Evolutionary conservation across 2,888 invertebrate species (phyloP).

Genomic region (Pherbina coryleti): DNA sequence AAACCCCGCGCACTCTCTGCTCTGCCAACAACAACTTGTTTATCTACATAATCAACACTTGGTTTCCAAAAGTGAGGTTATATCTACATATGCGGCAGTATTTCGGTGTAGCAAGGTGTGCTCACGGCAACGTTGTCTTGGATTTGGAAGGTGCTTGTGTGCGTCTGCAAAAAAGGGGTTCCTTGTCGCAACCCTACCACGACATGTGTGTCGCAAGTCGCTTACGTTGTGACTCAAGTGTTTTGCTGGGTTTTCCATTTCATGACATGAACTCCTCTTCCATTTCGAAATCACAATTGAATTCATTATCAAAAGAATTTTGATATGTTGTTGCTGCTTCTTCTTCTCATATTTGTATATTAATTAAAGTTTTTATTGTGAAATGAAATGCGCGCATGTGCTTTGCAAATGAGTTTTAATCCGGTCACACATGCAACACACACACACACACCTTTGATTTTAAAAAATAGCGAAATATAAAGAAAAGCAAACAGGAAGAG

Average conservation of each 20-base stretch:
- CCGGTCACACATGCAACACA: too few species aligned
- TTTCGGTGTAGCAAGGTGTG: conserved; percentile 2
- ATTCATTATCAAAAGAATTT: conserved; percentile 8
- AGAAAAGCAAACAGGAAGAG: too few species aligned
- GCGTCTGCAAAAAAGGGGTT: neutral
- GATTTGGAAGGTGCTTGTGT: neutral
- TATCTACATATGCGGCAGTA: neutral
- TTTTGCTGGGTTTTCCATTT: neutral
- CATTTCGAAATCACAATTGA: neutral
- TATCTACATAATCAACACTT: neutral
- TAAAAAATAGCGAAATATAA: too few species aligned
- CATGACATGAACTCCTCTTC: neutral
- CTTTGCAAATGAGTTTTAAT: too few species aligned
- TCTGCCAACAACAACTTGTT: neutral
- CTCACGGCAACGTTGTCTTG: neutral
- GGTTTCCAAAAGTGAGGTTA: conserved; percentile 6
- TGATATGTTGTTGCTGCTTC: neutral
- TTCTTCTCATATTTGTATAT: neutral
- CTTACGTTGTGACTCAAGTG: conserved; percentile 2
- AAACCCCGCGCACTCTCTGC: neutral
- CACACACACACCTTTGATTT: too few species aligned
- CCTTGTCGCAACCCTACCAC: neutral
- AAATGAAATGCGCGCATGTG: neutral
- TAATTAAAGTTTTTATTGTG: neutral
- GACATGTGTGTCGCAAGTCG: neutral